Conservation (phyloP, 2,797 vertebrate species). For the Xerus rutilus region DNA sequence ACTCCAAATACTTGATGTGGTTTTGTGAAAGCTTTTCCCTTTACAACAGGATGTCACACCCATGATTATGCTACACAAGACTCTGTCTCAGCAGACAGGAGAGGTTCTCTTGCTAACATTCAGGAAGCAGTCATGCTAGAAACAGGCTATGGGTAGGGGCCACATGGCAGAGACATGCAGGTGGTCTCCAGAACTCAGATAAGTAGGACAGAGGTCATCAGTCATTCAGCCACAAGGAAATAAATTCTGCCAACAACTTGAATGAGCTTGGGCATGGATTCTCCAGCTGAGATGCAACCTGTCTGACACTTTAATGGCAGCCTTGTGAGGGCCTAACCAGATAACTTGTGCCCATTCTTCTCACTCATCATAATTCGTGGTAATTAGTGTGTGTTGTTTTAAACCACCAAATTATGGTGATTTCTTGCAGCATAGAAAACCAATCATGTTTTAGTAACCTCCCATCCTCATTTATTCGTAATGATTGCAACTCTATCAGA, state of each 20-base stretch:
- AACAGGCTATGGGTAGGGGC: neutral
- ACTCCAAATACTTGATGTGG: neutral
- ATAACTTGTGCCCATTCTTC: neutral
- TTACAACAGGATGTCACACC: neutral
- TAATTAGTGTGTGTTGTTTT: neutral
- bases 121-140: neutral
- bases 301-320: neutral
- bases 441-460: neutral
- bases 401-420: neutral
- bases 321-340: neutral
- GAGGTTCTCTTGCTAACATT: neutral
- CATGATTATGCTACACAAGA: neutral
- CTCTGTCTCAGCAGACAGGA: neutral
- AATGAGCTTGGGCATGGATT: neutral
- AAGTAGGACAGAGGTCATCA: neutral
- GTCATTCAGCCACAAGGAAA: neutral
- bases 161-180: fast-evolving
- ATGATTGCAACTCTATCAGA: neutral
- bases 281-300: neutral
- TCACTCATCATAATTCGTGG: neutral
- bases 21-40: neutral
- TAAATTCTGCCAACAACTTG: neutral
- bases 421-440: neutral
- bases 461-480: neutral
- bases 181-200: neutral